Conservation (phyloP, 2,797 vertebrate species). For the Chelon labrosus region DNA sequence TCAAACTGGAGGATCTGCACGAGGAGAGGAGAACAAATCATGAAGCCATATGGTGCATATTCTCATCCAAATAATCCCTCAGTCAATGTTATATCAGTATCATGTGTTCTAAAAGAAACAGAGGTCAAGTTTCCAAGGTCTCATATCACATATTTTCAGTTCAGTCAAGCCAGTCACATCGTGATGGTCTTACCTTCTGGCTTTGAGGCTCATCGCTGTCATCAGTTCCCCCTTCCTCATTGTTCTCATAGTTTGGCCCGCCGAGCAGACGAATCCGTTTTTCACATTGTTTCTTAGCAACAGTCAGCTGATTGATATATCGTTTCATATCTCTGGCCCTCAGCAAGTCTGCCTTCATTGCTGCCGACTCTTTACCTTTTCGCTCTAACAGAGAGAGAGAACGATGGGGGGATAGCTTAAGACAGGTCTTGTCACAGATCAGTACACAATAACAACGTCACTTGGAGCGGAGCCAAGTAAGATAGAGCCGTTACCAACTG, state of each 20-base stretch:
- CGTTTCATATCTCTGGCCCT: constrained; percentile 97
- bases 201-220: constrained; percentile 91
- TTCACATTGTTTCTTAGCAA: constrained; percentile 98
- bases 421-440: not conserved
- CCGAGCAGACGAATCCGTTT: constrained; percentile 94
- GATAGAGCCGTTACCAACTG: not conserved
- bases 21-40: not conserved
- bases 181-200: constrained; percentile 88
- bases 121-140: not conserved
- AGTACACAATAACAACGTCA: not conserved
- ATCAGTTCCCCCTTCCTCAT: constrained; percentile 81
- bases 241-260: constrained; percentile 93
- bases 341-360: constrained; percentile 97
- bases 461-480: not conserved
- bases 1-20: constrained; percentile 96
- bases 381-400: constrained; percentile 76
- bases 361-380: constrained; percentile 95
- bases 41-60: not conserved
- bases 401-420: not conserved
- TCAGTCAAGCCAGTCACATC: too few species aligned
- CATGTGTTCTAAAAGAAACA: not conserved
- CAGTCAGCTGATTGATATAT: constrained; percentile 98
- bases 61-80: not conserved
- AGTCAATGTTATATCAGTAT: not conserved
- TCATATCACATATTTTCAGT: not conserved